Conservation (phyloP, 2,888 invertebrate genomes). For the Anoplius nigerrimus region DNA sequence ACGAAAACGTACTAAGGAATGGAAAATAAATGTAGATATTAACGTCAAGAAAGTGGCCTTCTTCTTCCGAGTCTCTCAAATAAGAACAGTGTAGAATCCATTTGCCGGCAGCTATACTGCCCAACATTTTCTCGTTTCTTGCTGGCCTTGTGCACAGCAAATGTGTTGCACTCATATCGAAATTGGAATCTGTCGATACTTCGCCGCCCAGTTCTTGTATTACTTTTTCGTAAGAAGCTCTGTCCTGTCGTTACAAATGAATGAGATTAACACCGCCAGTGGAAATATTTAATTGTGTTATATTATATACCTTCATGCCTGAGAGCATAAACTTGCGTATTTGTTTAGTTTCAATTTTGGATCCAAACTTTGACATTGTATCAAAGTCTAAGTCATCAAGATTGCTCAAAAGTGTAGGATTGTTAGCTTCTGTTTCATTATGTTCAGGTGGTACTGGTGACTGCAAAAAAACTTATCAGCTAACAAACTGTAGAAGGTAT, state of each 20-base stretch:
- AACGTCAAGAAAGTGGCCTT: constrained; percentile 81
- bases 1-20: background rate
- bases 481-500: too few relatives aligned
- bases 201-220: constrained; percentile 81
- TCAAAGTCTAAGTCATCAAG: too few relatives aligned
- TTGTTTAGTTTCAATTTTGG: background rate
- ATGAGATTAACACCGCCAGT: too few relatives aligned
- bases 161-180: constrained; percentile 84
- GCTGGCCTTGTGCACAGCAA: constrained; percentile 84
- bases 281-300: background rate
- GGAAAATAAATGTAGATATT: constrained; percentile 50
- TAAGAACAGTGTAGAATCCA: constrained; percentile 92
- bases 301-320: constrained; percentile 60
- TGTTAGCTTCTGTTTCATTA: too few relatives aligned
- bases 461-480: too few relatives aligned
- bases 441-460: too few relatives aligned
- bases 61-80: constrained; percentile 81
- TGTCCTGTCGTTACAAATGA: constrained; percentile 72
- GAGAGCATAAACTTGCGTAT: constrained; percentile 70
- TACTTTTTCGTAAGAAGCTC: constrained; percentile 77
- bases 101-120: constrained; percentile 90
- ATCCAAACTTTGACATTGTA: too few relatives aligned
- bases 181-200: constrained; percentile 76
- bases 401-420: too few relatives aligned
- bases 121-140: constrained; percentile 91